Percentiles rank a stretch among this genome's conserved stretches.
Evolutionary conservation across 2,888 invertebrate species (phyloP).

Genomic region (Ochlodes sylvanus): DNA sequence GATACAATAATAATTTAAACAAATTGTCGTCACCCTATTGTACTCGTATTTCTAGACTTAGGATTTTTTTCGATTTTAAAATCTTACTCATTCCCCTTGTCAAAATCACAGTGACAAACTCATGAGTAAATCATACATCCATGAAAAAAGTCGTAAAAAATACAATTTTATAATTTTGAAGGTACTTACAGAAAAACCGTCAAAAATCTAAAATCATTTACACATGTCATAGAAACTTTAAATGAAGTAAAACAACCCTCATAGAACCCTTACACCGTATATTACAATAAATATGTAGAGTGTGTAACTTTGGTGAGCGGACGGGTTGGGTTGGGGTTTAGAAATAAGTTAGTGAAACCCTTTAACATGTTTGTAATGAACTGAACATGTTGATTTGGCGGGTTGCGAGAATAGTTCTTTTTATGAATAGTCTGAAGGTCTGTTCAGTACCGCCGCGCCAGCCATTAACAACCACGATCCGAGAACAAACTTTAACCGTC

Average conservation of each 20-base stretch:
- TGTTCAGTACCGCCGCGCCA: no score
- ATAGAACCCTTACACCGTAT: neutral
- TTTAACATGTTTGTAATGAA: neutral
- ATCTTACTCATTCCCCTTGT: no score
- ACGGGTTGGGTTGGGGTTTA: constrained; percentile 2
- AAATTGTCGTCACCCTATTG: no score
- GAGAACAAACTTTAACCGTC: no score
- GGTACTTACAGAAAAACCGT: neutral
- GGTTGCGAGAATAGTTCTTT: neutral
- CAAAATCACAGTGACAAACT: no score
- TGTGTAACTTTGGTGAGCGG: neutral
- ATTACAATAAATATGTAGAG: neutral
- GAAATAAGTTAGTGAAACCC: neutral
- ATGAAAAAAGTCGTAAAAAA: no score
- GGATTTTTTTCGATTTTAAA: no score
- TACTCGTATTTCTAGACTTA: no score
- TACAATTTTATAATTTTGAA: neutral
- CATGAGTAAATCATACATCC: no score
- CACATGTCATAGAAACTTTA: neutral
- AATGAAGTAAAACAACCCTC: neutral
- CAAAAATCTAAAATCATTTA: neutral
- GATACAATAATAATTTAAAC: no score
- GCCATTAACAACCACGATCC: no score
- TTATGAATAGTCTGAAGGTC: neutral
- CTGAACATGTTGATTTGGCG: neutral